A percentile compares a stretch with the other conserved stretches of the same genome.
Conservation (phyloP, 1,140 invertebrate species). For the Pemphigus obesinymphae region DNA sequence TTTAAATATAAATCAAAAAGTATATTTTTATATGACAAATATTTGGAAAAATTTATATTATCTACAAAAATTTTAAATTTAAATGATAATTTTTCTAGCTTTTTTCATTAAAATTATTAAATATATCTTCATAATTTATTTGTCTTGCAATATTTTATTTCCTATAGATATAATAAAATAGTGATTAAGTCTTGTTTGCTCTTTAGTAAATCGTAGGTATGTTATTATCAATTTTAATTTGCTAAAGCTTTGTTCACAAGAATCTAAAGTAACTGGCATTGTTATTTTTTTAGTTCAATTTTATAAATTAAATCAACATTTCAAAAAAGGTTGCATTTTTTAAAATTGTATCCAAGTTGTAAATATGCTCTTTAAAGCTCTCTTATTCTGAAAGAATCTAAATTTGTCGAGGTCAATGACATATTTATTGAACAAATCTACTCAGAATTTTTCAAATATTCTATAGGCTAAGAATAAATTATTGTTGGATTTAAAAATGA, state of each 20-base stretch:
- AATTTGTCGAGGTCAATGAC: not conserved
- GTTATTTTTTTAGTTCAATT: not conserved
- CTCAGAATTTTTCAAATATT: not conserved
- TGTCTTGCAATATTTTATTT: not conserved
- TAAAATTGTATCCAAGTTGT: not conserved
- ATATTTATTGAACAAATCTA: conserved; percentile 14
- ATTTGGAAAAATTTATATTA: no score
- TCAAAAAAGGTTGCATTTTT: not conserved
- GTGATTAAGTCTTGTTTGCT: not conserved
- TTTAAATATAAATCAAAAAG: no score
- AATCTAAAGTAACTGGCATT: not conserved
- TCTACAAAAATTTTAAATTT: no score
- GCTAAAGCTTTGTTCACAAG: not conserved
- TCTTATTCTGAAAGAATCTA: conserved; percentile 14
- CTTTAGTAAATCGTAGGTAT: not conserved
- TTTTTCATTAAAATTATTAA: not conserved
- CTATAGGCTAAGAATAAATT: not conserved
- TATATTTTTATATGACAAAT: no score
- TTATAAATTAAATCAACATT: not conserved
- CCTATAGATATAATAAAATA: not conserved
- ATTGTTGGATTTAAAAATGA: conserved; percentile 10
- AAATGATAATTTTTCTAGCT: not conserved
- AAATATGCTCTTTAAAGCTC: not conserved
- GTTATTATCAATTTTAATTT: not conserved
- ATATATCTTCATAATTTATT: not conserved